Conservation (phyloP, 2,797 vertebrate genomes). For the Halcyon chelicuti region DNA sequence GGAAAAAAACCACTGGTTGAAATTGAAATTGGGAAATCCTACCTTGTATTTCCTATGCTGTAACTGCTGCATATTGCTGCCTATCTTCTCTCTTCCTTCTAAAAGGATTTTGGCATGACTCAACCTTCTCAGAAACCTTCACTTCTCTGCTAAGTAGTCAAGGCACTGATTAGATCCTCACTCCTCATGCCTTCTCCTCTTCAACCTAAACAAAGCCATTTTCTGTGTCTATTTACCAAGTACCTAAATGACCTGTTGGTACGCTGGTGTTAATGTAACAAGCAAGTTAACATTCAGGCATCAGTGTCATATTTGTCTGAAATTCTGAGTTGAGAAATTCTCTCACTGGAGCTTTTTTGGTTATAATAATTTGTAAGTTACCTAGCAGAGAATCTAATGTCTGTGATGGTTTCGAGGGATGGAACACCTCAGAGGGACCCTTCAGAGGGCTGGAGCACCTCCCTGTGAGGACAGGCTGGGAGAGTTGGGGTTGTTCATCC, state of each 20-base stretch:
- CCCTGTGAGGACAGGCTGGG: not conserved
- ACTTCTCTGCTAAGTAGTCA: not conserved
- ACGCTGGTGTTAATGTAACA: accelerated
- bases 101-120: not conserved
- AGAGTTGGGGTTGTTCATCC: not conserved
- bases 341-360: not conserved
- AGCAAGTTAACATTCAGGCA: not conserved
- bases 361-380: not conserved
- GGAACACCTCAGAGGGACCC: not conserved
- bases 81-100: not conserved
- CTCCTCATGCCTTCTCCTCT: not conserved
- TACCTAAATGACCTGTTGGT: not conserved
- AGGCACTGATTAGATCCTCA: not conserved
- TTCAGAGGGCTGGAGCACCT: not conserved
- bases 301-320: not conserved
- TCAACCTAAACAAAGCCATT: not conserved
- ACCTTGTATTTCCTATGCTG: not conserved
- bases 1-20: not conserved
- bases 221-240: not conserved
- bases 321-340: not conserved
- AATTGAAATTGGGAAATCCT: not conserved
- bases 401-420: not conserved
- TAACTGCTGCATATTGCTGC: not conserved
- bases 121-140: not conserved
- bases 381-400: not conserved